Percentiles rank a stretch among this genome's conserved stretches.
Evolutionary conservation across 37 sponge, comb jelly and placozoan genomes (phyloP).

Genomic region (Mnemiopsis leidyi): DNA sequence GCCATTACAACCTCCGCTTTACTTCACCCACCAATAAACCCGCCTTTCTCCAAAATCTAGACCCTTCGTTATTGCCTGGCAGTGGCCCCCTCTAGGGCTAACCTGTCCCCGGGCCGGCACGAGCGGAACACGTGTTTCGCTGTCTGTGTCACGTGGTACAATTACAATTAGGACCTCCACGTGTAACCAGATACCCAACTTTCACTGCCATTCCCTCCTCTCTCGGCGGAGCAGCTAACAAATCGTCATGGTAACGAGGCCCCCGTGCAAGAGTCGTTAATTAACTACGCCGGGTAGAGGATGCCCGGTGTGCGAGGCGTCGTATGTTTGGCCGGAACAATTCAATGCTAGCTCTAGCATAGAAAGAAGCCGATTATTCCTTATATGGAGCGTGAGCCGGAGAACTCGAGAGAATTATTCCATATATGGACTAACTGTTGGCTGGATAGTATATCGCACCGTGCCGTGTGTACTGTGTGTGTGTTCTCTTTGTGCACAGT

Average conservation of each 20-base stretch:
- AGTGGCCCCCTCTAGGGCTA: too few relatives aligned
- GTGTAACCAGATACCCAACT: not conserved
- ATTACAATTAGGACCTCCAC: not conserved
- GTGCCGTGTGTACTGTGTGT: not conserved
- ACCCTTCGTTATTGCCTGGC: too few relatives aligned
- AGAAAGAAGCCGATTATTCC: constrained; percentile 37
- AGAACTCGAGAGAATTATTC: constrained; percentile 43
- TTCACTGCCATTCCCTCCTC: not conserved
- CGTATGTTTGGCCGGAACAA: constrained; percentile 56
- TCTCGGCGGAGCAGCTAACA: not conserved
- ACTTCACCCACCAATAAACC: not conserved
- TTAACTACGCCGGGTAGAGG: not conserved
- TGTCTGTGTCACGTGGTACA: not conserved
- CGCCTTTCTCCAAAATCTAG: not conserved
- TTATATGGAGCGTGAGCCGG: constrained; percentile 19
- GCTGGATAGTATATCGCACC: constrained; percentile 14
- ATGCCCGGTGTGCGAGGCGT: constrained; percentile 22
- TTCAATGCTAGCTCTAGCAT: constrained; percentile 42
- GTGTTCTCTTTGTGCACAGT: constrained; percentile 34
- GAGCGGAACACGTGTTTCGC: not conserved
- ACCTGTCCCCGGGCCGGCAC: not conserved
- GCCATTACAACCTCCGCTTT: not conserved
- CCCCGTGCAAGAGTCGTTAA: constrained; percentile 48
- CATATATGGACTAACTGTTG: constrained; percentile 62
- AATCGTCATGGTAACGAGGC: not conserved